These are phyloP conservation scores for Nebria salina DNA, from an alignment of 2,888 invertebrate species.

Conservation along the genomic window DNA sequence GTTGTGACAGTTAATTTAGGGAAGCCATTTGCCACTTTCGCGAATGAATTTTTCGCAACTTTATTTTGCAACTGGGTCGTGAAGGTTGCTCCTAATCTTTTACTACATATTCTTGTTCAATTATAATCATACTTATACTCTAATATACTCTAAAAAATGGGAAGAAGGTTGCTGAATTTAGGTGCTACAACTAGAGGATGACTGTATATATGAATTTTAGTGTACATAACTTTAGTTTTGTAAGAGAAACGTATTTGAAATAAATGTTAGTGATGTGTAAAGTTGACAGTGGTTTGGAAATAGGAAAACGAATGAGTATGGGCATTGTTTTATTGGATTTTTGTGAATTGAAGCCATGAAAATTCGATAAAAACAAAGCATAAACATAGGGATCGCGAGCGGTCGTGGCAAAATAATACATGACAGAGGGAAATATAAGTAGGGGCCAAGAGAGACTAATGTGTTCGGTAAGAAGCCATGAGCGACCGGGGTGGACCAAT, in stretches of 20 bases:
- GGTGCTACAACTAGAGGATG: too few relatives aligned
- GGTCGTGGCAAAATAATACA: conserved; percentile 7
- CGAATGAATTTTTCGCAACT: conserved; percentile 36
- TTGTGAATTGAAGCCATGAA: conserved; percentile 6
- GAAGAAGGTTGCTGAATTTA: too few relatives aligned
- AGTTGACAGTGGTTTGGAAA: neutral
- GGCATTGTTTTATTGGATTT: conserved; percentile 10
- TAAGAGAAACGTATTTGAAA: neutral
- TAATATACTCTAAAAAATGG: too few relatives aligned
- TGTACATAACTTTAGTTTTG: too few relatives aligned
- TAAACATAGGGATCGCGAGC: neutral
- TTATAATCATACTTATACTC: too few relatives aligned
- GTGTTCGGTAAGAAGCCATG: conserved; percentile 6
- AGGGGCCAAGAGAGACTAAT: conserved; percentile 2
- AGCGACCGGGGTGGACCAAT: neutral
- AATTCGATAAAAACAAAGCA: conserved; percentile 9
- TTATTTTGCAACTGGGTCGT: neutral
- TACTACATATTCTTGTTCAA: too few relatives aligned
- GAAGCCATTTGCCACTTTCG: conserved; percentile 40
- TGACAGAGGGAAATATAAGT: conserved; percentile 8
- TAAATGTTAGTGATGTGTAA: neutral
- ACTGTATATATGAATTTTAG: too few relatives aligned
- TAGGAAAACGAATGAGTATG: neutral
- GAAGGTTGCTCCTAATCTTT: too few relatives aligned
- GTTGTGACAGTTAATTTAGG: conserved; percentile 46